phyloP scores from a whole-genome alignment of 1,140 invertebrate species.

The Cecropterus lyciades region DNA sequence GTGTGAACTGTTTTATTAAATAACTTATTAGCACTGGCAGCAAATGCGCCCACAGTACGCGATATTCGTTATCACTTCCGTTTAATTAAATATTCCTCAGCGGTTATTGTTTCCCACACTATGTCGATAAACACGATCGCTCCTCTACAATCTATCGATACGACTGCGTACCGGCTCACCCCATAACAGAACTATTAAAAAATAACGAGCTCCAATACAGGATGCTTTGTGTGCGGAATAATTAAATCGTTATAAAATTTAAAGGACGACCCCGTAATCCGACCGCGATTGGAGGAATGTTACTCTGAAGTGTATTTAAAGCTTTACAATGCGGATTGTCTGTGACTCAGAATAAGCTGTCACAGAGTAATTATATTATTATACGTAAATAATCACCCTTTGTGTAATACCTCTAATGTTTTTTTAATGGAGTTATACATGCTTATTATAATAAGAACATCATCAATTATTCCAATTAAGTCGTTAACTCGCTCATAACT shows the following conservation, averaged over 20 bases:
- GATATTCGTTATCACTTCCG: conserved; percentile 42
- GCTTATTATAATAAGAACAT: too few relatives aligned
- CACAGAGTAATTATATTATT: conserved; percentile 7
- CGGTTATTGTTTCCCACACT: conserved; percentile 26
- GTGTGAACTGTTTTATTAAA: conserved; percentile 1
- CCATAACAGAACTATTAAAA: conserved; percentile 31
- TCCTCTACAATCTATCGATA: conserved; percentile 11
- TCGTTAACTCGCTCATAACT: too few relatives aligned
- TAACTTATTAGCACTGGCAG: conserved; percentile 15
- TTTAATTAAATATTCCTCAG: conserved; percentile 35
- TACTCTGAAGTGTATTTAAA: conserved; percentile 11
- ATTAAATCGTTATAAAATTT: conserved; percentile 23
- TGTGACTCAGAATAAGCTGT: conserved; percentile 6
- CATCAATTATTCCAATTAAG: background rate
- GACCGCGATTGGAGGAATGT: conserved; percentile 8
- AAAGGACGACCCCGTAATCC: conserved; percentile 7
- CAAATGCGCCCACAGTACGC: conserved; percentile 26
- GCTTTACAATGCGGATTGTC: conserved; percentile 3
- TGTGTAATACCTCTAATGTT: background rate
- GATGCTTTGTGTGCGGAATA: conserved; percentile 43
- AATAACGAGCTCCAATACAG: conserved; percentile 35
- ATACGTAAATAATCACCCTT: background rate
- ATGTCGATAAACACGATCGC: conserved; percentile 37
- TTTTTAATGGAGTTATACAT: too few relatives aligned
- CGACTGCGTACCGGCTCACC: conserved; percentile 30